Conservation (phyloP, 2,888 invertebrate species). For the Strigamia maritima region DNA sequence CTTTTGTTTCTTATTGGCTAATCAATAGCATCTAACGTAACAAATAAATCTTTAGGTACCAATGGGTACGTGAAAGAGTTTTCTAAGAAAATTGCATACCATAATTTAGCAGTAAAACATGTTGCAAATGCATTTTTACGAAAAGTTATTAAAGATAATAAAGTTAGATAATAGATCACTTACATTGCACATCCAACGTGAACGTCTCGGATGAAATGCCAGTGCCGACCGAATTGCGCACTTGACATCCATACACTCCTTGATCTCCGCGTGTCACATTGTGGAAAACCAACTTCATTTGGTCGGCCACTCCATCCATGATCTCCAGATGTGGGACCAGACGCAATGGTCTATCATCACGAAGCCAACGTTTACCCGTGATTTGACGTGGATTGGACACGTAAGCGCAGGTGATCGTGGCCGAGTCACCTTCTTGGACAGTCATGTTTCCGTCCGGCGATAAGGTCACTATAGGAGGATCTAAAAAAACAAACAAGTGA, state of each 20-base stretch:
- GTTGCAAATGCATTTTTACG: no score
- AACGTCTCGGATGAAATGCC: conserved; percentile 70
- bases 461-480: conserved; percentile 78
- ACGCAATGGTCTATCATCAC: conserved; percentile 36
- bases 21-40: no score
- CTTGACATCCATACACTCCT: conserved; percentile 78
- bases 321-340: conserved; percentile 24
- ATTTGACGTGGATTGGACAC: conserved; percentile 81
- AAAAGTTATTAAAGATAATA: no score
- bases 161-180: conserved; percentile 54
- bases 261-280: conserved; percentile 73
- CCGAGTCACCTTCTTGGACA: conserved; percentile 71
- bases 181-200: conserved; percentile 77
- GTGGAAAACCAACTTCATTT: conserved; percentile 72
- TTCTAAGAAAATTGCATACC: no score
- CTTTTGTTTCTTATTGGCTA: no score
- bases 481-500: conserved; percentile 56
- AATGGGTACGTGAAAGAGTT: no score
- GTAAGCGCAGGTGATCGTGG: conserved; percentile 74
- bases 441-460: conserved; percentile 68
- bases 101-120: no score
- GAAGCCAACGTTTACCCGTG: conserved; percentile 62
- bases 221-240: conserved; percentile 75
- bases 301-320: conserved; percentile 70
- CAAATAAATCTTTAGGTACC: no score